Percentiles rank a stretch among this genome's conserved stretches.
phyloP scores from a whole-genome alignment of 2,797 vertebrate species.

The Cirrhinus mrigala region DNA sequence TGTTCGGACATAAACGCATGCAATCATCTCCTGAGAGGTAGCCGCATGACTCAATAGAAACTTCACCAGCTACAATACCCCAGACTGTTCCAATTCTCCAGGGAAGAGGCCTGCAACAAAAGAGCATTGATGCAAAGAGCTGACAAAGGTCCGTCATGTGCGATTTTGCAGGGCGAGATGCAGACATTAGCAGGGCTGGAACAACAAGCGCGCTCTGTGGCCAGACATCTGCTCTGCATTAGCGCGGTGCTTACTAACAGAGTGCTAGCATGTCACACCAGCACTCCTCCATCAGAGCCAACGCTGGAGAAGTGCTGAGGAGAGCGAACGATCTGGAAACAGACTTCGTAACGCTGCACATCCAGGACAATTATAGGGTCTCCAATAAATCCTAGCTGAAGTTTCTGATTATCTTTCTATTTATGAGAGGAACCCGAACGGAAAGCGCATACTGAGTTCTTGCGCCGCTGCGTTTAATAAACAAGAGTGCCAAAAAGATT shows the following conservation, averaged over 20 bases:
- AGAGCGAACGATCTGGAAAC: conserved; percentile 23
- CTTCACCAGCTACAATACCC: conserved; percentile 37
- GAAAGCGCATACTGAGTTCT: conserved; percentile 21
- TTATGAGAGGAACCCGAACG: conserved; percentile 25
- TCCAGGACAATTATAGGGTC: conserved; percentile 42
- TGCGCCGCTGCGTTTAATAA: conserved; percentile 8
- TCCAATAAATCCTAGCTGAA: conserved; percentile 34
- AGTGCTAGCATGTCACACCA: conserved; percentile 49
- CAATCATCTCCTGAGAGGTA: conserved; percentile 44
- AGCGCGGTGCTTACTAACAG: conserved; percentile 41
- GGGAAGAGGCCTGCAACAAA: conserved; percentile 48
- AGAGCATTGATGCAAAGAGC: conserved; percentile 47
- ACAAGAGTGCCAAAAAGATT: conserved; percentile 14
- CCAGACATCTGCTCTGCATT: conserved; percentile 66
- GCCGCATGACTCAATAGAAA: conserved; percentile 44
- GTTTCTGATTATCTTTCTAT: conserved; percentile 34
- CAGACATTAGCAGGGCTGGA: conserved; percentile 48
- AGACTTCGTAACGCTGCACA: conserved; percentile 24
- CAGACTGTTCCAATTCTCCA: conserved; percentile 43
- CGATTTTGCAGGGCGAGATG: conserved; percentile 31
- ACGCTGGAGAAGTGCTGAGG: conserved; percentile 34
- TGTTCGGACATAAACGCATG: conserved; percentile 34
- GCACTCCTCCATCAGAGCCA: conserved; percentile 44
- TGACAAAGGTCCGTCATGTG: conserved; percentile 47
- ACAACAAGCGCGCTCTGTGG: conserved; percentile 49